These are phyloP conservation scores for Priapulus caudatus DNA, from an alignment of 2,888 invertebrate species.

Conservation along the genomic window DNA sequence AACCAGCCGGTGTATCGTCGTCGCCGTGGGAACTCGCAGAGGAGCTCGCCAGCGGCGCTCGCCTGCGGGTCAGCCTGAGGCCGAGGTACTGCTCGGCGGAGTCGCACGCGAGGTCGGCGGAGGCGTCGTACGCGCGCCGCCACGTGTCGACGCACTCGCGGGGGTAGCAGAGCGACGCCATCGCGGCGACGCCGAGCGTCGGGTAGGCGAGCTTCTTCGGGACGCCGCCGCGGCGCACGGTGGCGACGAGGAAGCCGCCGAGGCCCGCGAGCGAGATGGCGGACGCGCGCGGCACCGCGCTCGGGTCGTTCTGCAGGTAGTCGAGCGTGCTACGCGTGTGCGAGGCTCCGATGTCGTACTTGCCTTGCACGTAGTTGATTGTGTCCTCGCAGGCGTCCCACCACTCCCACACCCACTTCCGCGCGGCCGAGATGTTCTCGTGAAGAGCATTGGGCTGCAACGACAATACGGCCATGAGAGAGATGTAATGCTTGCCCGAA, in stretches of 20 bases:
- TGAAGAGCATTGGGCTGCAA: too few species aligned
- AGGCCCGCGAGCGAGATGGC: not conserved
- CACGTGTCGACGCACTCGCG: not conserved
- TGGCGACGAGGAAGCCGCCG: not conserved
- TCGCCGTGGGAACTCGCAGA: not conserved
- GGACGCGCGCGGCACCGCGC: not conserved
- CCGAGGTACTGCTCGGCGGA: not conserved
- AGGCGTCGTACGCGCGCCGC: not conserved
- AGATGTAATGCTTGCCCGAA: too few species aligned
- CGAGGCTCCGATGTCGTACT: not conserved
- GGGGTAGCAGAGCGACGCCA: not conserved
- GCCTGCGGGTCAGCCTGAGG: too few species aligned
- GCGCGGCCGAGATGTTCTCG: not conserved
- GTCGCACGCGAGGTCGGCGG: not conserved
- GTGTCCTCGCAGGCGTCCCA: not conserved
- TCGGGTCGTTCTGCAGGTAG: conserved; percentile 1
- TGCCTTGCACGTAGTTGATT: not conserved
- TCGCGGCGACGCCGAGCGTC: not conserved
- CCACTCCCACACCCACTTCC: not conserved
- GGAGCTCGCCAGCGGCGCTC: not conserved
- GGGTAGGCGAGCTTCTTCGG: not conserved
- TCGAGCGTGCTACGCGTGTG: not conserved
- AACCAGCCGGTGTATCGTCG: not conserved
- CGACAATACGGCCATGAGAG: too few species aligned
- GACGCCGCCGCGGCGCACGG: not conserved